Conservation (phyloP, 2,888 invertebrate species). For the Polietes domitor region DNA sequence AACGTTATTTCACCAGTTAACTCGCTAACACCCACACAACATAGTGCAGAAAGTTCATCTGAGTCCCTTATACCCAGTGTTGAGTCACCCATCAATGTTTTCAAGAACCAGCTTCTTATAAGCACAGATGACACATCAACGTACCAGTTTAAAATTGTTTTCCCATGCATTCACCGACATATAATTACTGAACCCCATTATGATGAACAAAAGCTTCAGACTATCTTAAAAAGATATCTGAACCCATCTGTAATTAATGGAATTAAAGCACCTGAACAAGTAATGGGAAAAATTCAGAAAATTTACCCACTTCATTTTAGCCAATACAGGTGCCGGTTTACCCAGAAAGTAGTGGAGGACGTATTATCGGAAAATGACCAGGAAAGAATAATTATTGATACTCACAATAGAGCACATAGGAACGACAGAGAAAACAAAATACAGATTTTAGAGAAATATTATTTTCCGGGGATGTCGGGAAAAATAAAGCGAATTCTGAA, state of each 20-base stretch:
- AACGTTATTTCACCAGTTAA: constrained; percentile 34
- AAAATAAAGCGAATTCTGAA: constrained; percentile 56
- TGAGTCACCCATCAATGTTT: constrained; percentile 20
- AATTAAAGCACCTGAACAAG: constrained; percentile 34
- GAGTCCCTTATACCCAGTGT: constrained; percentile 43
- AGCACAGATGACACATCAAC: constrained; percentile 34
- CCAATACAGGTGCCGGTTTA: constrained; percentile 9
- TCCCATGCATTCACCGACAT: constrained; percentile 59
- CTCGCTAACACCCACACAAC: constrained; percentile 42
- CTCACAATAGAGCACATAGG: constrained; percentile 36
- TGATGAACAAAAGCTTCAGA: constrained; percentile 4
- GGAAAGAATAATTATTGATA: constrained; percentile 35
- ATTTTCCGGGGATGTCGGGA: constrained; percentile 56
- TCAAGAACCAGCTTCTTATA: constrained; percentile 63
- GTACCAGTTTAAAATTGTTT: constrained; percentile 54
- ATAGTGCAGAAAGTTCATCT: constrained; percentile 66
- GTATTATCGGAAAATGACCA: background rate
- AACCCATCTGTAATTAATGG: constrained; percentile 51
- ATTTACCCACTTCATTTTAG: constrained; percentile 44
- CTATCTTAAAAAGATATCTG: constrained; percentile 49
- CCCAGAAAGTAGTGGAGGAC: constrained; percentile 41
- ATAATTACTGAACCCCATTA: constrained; percentile 37
- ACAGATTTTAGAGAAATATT: constrained; percentile 57
- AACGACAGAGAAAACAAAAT: constrained; percentile 42
- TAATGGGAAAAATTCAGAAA: constrained; percentile 5